A percentile compares a stretch with the other conserved stretches of the same genome.
phyloP scores from a whole-genome alignment of 2,113 vertebrate genomes.

The Xenopus borealis region DNA sequence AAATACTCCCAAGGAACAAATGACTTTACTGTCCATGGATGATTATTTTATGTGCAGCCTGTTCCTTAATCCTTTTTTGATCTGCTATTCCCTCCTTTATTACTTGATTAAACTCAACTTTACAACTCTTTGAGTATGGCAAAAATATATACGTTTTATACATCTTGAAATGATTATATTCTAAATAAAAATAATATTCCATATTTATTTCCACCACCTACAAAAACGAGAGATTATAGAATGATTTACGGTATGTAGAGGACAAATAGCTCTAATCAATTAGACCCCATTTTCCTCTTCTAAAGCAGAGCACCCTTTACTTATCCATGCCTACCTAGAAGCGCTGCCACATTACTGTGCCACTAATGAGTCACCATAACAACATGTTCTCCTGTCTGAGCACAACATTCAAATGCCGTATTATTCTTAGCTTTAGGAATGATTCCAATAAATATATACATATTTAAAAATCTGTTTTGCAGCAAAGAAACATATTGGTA shows the following conservation, averaged over 20 bases:
- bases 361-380: slow-evolving; percentile 42
- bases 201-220: too few species aligned
- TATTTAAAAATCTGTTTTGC: slow-evolving; percentile 38
- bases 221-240: too few species aligned
- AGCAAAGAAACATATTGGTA: slow-evolving; percentile 35
- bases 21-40: too few species aligned
- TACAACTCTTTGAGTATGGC: too few species aligned
- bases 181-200: too few species aligned
- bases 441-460: slow-evolving; percentile 41
- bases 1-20: too few species aligned
- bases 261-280: slow-evolving; percentile 7
- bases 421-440: slow-evolving; percentile 35
- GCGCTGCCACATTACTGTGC: slow-evolving; percentile 3
- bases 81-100: too few species aligned
- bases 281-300: slow-evolving; percentile 19
- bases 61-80: too few species aligned
- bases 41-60: too few species aligned
- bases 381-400: slow-evolving; percentile 33
- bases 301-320: slow-evolving; percentile 23
- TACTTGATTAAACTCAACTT: too few species aligned
- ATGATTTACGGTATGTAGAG: background rate
- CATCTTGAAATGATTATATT: too few species aligned
- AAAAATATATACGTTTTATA: too few species aligned
- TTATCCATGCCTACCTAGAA: background rate
- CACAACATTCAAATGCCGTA: slow-evolving; percentile 26